phyloP scores from a whole-genome alignment of 1,140 invertebrate species.

The Drosophila guanche region DNA sequence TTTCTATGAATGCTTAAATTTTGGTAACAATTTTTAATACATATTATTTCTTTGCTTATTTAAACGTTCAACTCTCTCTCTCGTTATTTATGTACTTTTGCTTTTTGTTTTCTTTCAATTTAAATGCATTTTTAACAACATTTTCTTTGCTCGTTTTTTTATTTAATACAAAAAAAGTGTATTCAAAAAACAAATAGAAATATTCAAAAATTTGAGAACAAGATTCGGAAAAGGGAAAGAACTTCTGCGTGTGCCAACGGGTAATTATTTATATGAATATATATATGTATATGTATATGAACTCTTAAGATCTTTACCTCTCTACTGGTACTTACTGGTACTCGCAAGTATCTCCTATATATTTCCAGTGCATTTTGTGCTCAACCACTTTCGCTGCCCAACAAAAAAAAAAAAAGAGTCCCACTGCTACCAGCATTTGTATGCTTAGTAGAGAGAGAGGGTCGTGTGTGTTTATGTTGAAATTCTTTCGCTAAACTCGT shows the following conservation, averaged over 20 bases:
- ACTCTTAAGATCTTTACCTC: slow-evolving; percentile 55
- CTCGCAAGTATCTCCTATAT: slow-evolving; percentile 21
- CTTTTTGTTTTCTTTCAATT: slow-evolving; percentile 28
- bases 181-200: slow-evolving; percentile 23
- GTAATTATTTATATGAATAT: slow-evolving; percentile 38
- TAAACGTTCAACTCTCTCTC: slow-evolving; percentile 40
- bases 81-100: slow-evolving; percentile 5
- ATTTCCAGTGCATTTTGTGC: slow-evolving; percentile 67
- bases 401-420: slow-evolving; percentile 32
- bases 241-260: slow-evolving; percentile 38
- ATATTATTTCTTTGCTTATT: slow-evolving; percentile 42
- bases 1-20: slow-evolving; percentile 57
- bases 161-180: slow-evolving; percentile 31
- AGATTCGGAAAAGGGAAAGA: slow-evolving; percentile 36
- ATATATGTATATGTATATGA: slow-evolving; percentile 40
- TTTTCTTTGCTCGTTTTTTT: slow-evolving; percentile 47
- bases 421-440: too few relatives aligned
- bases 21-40: slow-evolving; percentile 67
- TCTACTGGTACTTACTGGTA: background rate
- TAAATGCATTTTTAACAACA: slow-evolving; percentile 82
- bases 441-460: too few relatives aligned
- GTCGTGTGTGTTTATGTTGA: slow-evolving; percentile 8
- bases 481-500: slow-evolving; percentile 31
- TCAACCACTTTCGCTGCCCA: slow-evolving; percentile 32
- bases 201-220: slow-evolving; percentile 19